Conservation (phyloP, 2,888 invertebrate species). For the Taphrorychus bicolor region DNA sequence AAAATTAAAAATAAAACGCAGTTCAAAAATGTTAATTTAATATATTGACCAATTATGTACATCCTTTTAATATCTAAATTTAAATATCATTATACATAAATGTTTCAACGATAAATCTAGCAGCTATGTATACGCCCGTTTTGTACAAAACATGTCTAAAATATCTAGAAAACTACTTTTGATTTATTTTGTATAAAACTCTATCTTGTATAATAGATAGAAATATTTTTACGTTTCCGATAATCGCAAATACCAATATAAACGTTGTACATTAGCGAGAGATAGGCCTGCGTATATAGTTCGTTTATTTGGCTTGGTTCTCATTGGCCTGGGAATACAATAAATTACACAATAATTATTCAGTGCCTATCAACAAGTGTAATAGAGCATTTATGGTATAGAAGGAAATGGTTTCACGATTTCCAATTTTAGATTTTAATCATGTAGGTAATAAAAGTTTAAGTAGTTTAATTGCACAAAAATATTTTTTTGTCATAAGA, state of each 20-base stretch:
- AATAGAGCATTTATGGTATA: neutral
- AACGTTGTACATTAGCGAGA: slow-evolving; percentile 6
- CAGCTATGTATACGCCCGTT: slow-evolving; percentile 51
- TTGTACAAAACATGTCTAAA: slow-evolving; percentile 61
- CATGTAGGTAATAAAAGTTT: neutral
- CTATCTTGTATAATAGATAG: slow-evolving; percentile 51
- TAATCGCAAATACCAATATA: neutral
- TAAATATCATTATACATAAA: slow-evolving; percentile 54
- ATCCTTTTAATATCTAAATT: slow-evolving; percentile 56
- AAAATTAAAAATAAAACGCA: neutral
- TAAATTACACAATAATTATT: slow-evolving; percentile 3
- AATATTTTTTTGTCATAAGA: slow-evolving; percentile 16
- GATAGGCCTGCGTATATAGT: slow-evolving; percentile 2
- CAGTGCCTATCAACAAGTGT: slow-evolving; percentile 50
- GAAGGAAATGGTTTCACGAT: too few species aligned
- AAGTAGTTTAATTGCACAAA: slow-evolving; percentile 28
- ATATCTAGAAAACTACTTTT: slow-evolving; percentile 62
- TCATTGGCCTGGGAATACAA: neutral
- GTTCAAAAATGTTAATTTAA: slow-evolving; percentile 35
- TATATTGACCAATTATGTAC: slow-evolving; percentile 60
- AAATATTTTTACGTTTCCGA: slow-evolving; percentile 26
- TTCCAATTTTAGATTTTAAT: too few species aligned
- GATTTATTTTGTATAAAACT: slow-evolving; percentile 59
- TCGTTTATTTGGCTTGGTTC: neutral
- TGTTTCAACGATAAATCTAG: slow-evolving; percentile 55